Conservation (phyloP, 2,797 vertebrate genomes). For the Carcharodon carcharias region DNA sequence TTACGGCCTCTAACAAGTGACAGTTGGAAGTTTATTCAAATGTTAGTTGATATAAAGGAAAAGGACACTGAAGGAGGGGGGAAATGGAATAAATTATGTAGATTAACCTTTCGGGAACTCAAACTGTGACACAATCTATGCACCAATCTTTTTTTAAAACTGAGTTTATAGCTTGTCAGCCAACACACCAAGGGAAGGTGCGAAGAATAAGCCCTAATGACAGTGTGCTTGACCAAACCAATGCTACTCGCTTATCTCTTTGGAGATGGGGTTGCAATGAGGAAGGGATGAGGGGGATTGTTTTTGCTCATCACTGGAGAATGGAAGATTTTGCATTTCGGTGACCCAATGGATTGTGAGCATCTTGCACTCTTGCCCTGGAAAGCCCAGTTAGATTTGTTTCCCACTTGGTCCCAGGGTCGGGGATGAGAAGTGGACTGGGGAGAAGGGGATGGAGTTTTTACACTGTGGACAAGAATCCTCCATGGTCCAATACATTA, state of each 20-base stretch:
- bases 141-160: neutral
- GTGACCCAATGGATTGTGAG: no score
- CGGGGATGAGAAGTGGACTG: neutral
- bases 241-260: neutral
- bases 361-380: neutral
- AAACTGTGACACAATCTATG: neutral
- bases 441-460: neutral
- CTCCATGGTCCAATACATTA: neutral
- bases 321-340: neutral
- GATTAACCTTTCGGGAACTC: neutral
- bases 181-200: no score
- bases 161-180: neutral
- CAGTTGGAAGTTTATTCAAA: slow-evolving; percentile 18
- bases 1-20: neutral
- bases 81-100: slow-evolving; percentile 25
- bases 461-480: neutral
- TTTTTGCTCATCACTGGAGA: neutral
- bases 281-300: neutral
- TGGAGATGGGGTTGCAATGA: no score
- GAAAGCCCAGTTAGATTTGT: neutral
- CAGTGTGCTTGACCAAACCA: neutral
- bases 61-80: neutral
- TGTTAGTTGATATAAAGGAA: neutral
- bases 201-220: neutral
- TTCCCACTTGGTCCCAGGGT: neutral